A percentile compares a stretch with the other conserved stretches of the same genome.
Evolutionary conservation across 2,888 invertebrate genomes (phyloP).

Genomic region (Clunio marinus): DNA sequence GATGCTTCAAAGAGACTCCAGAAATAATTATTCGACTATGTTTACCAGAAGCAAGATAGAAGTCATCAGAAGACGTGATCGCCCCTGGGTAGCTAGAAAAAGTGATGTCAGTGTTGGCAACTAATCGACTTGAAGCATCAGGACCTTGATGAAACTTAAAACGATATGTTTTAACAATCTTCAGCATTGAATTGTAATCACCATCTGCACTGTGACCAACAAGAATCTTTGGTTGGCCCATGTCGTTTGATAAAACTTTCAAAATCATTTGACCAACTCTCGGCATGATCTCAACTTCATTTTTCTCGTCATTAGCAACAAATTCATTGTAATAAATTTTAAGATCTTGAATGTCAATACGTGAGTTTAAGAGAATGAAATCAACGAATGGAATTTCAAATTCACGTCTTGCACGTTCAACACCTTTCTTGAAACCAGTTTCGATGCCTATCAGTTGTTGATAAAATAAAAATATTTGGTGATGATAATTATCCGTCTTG

Average conservation of each 20-base stretch:
- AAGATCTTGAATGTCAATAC: conserved; percentile 67
- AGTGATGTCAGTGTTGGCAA: conserved; percentile 65
- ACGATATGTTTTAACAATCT: conserved; percentile 79
- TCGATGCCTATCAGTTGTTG: conserved; percentile 73
- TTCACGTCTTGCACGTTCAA: conserved; percentile 60
- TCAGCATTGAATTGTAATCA: conserved; percentile 75
- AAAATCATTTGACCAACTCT: conserved; percentile 47
- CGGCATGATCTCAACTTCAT: conserved; percentile 51
- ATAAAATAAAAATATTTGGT: conserved; percentile 74
- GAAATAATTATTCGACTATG: conserved; percentile 61
- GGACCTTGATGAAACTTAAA: conserved; percentile 66
- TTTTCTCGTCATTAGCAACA: conserved; percentile 43
- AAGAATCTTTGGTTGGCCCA: conserved; percentile 55
- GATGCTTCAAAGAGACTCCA: conserved; percentile 73
- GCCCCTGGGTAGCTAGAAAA: conserved; percentile 84
- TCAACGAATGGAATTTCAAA: conserved; percentile 60
- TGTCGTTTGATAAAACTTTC: conserved; percentile 38
- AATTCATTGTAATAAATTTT: conserved; percentile 50
- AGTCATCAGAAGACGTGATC: conserved; percentile 77
- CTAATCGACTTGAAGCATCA: conserved; percentile 52
- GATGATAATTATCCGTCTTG: conserved; percentile 66
- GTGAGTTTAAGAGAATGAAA: conserved; percentile 69
- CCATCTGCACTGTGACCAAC: conserved; percentile 78
- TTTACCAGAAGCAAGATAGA: conserved; percentile 63
- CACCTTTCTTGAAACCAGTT: conserved; percentile 69